Conservation (phyloP, 2,113 vertebrate genomes). For the Pluvianellus socialis region DNA sequence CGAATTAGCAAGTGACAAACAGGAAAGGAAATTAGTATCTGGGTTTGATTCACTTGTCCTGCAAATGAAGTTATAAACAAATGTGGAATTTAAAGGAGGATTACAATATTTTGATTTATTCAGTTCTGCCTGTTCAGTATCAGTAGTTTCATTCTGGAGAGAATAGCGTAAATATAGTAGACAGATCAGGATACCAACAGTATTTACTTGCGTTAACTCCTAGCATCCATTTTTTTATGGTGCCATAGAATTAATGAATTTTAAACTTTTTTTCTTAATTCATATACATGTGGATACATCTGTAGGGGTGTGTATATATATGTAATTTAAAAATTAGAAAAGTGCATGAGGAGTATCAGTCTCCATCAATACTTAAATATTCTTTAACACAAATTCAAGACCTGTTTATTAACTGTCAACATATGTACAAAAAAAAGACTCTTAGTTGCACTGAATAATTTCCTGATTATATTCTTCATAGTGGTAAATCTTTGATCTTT, state of each 20-base stretch:
- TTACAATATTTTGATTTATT: background rate
- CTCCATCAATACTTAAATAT: background rate
- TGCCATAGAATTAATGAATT: background rate
- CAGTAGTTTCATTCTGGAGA: background rate
- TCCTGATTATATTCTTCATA: background rate
- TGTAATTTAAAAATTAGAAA: background rate
- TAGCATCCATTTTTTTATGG: background rate
- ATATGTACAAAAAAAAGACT: background rate
- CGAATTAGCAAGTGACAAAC: background rate
- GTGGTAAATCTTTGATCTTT: background rate
- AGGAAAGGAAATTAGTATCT: background rate
- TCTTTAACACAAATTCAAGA: background rate
- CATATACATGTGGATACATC: fast-evolving
- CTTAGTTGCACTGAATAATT: background rate
- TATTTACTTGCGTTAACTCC: background rate
- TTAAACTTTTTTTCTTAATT: background rate
- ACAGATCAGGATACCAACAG: background rate
- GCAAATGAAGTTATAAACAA: background rate
- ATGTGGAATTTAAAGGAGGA: constrained; percentile 2
- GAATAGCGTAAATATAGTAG: background rate
- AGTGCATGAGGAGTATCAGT: background rate
- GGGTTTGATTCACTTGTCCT: background rate
- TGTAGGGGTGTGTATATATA: background rate
- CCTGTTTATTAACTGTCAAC: background rate
- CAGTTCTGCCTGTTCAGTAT: background rate